phyloP scores from a whole-genome alignment of 2,797 vertebrate species.

The Sebastes goodei region DNA sequence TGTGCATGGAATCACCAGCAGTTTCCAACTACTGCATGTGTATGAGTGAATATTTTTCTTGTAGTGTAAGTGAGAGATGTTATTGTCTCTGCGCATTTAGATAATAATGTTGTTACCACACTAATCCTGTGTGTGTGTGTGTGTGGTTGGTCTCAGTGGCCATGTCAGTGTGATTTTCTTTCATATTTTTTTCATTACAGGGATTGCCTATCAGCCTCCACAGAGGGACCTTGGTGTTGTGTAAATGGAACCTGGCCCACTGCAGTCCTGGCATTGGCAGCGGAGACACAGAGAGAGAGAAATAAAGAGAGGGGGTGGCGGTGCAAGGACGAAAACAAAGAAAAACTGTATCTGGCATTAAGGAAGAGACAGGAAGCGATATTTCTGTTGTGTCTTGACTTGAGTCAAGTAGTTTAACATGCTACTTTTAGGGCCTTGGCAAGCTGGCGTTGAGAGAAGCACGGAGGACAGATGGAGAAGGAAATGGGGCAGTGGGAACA shows the following conservation, averaged over 20 bases:
- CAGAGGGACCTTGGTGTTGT: conserved; percentile 45
- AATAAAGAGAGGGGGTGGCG: not conserved
- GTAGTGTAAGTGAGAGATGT: not conserved
- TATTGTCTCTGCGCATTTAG: not conserved
- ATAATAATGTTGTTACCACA: not conserved
- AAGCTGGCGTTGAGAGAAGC: conserved; percentile 20
- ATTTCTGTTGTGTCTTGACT: conserved; percentile 32
- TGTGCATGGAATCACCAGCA: not conserved
- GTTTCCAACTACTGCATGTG: not conserved
- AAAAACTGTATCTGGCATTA: conserved; percentile 43
- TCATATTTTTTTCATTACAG: conserved; percentile 7
- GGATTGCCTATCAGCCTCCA: conserved; percentile 37
- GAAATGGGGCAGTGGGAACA: conserved; percentile 20
- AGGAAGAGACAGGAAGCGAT: conserved; percentile 14
- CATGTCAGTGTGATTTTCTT: conserved; percentile 17
- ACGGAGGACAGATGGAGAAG: conserved; percentile 51
- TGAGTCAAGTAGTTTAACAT: conserved; percentile 42
- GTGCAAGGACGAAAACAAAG: conserved; percentile 30
- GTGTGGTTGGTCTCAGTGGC: conserved; percentile 6
- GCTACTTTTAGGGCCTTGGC: conserved; percentile 34
- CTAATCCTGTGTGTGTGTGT: not conserved
- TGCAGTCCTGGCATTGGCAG: conserved; percentile 33
- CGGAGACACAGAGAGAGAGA: not conserved
- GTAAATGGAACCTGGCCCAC: conserved; percentile 36
- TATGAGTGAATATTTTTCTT: not conserved